Base-by-base conservation (phyloP, 2,888 invertebrate genomes). In the Lacanobia oleracea region DNA sequence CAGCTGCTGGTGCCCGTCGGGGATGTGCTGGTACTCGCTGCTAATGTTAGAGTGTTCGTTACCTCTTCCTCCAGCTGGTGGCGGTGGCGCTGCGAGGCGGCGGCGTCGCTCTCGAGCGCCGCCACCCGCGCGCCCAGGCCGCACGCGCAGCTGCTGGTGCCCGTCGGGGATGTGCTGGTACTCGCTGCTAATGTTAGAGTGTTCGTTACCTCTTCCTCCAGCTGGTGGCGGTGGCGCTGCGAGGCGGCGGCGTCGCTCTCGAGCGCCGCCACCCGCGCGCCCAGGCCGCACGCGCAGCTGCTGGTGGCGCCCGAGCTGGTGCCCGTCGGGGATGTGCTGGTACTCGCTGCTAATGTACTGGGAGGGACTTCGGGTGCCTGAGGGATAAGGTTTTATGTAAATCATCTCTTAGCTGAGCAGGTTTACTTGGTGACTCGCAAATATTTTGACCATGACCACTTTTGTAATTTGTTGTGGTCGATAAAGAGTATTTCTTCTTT, bases 91-190 rank as follows among this genome's bases (percentile, higher is more conserved):
- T 86, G 90, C 67, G 92, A 86, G 60, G 83, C 67, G 62, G 88
- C 91, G 21, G 91, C 94, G 83, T 94, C 94, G 8, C 92, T 90
- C 86, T 95, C 97, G 1, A 97, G 96, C 60, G 97, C 95, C 68
- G 96, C 96, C 53, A 96, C 94, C 79, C 96, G 95, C 53, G 94
- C 92, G 27, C 91, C 89, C 69, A 94, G 90, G 16, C 94, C 95
- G 87, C 95, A 95, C 43, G 77, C 92, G 87, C 94, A 59, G 33
- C 27, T 57, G 56, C 16, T 37, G 10, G n/a, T 16, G 59, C 57
- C n/a, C 10, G 57, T 57, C 12, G 57, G 37, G n/a, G 56, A 23
- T 16, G 73, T 33, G 5, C 51, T 16, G 37, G 40, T 53, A 5
- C 61, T 23, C 16, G 27, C 27, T 27, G 27, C 27, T 27, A 27